Evolutionary conservation across 2,113 vertebrate species (phyloP), one percentile per base, ranked within the genome.

Genomic region (Perccottus glenii): DNA sequence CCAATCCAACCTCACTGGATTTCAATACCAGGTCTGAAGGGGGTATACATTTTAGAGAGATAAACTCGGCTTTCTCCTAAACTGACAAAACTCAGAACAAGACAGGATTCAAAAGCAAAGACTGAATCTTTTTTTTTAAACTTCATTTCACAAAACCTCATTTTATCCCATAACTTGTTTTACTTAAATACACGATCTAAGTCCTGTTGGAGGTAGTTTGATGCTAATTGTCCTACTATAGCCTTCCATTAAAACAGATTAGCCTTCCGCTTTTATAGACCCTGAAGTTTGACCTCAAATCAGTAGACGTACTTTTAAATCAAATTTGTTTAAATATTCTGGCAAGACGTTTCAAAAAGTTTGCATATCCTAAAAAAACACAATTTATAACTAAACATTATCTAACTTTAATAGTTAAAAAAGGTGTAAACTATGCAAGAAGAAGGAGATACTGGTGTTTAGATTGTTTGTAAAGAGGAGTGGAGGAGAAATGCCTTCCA

Each of bases 361-460:
- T 52, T 35, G 55, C 9, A 11, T 70, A 14, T 77, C 6, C 63
- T 15, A 63, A 68, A 12, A n/a, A 66, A 32, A 62, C 33, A 59
- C 42, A 44, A 43, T 36, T 60, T 11, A 70, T 51, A 67, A 42
- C 27, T 46, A 44, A 64, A 52, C 32, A 53, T 19, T 33, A 62
- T 27, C 50, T 10, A 60, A 62, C 44, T 33, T 4, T 11, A 61
- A 74, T 65, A 16, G 2, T 48, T 64, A 64, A 67, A 75, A 75
- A 70, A 11, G 9, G 16, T 44, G 50, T 80, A 73, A 80, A 82
- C 58, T 46, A 70, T n/a, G 44, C 3, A 38, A 53, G 44, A 44
- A 43, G 61, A 70, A 65, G 5, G 50, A 40, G 38, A 58, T 58
- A 74, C 60, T 64, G 44, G 32, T 66, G 64, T 48, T 33, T 55